Evolutionary conservation across 2,113 vertebrate genomes (phyloP).

Genomic region (Platysteira castanea): DNA sequence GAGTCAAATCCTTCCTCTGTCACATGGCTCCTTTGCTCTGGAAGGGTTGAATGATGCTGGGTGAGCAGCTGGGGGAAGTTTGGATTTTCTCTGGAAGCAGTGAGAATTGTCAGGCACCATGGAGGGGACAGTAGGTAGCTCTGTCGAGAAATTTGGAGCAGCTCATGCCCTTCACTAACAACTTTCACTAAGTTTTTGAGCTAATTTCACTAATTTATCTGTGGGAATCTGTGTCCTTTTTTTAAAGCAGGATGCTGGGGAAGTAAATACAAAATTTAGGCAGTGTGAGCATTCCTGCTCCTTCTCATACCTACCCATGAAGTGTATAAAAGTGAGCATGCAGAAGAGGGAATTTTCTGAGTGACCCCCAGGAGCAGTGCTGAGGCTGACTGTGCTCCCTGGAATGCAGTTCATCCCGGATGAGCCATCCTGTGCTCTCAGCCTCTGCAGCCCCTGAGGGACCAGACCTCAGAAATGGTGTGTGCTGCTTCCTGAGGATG

Average conservation of each 20-base stretch:
- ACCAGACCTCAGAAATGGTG: background rate
- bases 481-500: background rate
- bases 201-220: background rate
- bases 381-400: background rate
- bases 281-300: background rate
- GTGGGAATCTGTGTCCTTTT: background rate
- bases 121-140: background rate
- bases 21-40: fast-evolving
- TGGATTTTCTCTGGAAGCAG: background rate
- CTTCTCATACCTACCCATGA: background rate
- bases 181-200: background rate
- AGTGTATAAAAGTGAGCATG: fast-evolving
- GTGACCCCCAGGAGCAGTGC: background rate
- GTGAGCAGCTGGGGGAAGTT: background rate
- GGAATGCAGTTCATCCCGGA: background rate
- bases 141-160: fast-evolving
- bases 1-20: background rate
- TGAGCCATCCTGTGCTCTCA: background rate
- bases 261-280: background rate
- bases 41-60: background rate
- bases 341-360: background rate
- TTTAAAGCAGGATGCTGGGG: background rate
- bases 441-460: background rate
- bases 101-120: background rate
- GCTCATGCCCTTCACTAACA: background rate